phyloP scores from a whole-genome alignment of 1,140 invertebrate genomes.

The Drosophila grimshawi region DNA sequence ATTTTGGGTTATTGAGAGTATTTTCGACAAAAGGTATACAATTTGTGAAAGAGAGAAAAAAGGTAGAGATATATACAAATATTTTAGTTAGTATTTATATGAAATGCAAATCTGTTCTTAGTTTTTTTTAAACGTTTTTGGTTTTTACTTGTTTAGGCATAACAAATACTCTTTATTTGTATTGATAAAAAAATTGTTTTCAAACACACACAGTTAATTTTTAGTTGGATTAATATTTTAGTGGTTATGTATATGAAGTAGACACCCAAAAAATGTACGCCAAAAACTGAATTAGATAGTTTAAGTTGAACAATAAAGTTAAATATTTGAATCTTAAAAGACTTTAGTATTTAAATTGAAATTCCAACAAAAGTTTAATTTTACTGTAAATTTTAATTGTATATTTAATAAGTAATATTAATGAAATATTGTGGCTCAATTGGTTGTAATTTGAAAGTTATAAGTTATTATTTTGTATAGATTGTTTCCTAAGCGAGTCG shows the following conservation, averaged over 20 bases:
- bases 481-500: constrained; percentile 19
- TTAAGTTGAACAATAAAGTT: constrained; percentile 49
- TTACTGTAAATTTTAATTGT: constrained; percentile 9
- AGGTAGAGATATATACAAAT: constrained; percentile 81
- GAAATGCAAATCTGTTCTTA: constrained; percentile 61
- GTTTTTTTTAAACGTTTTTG: constrained; percentile 41
- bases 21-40: constrained; percentile 56
- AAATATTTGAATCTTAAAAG: constrained; percentile 37
- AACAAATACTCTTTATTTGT: constrained; percentile 46
- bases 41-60: constrained; percentile 78
- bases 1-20: constrained; percentile 30
- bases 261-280: constrained; percentile 67
- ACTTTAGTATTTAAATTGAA: constrained; percentile 23
- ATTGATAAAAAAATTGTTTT: constrained; percentile 3
- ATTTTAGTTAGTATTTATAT: constrained; percentile 70
- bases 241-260: constrained; percentile 46
- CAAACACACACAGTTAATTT: constrained; percentile 71
- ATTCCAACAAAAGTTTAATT: constrained; percentile 44
- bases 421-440: constrained; percentile 39
- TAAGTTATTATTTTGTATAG: constrained; percentile 10
- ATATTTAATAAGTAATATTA: constrained; percentile 36
- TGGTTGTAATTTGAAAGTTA: constrained; percentile 14
- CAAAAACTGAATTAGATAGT: constrained; percentile 58
- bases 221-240: constrained; percentile 55
- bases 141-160: constrained; percentile 39